A percentile compares a stretch with the other conserved stretches of the same genome.
Conservation (phyloP, 2,888 invertebrate species). For the Apodemia hepburni region DNA sequence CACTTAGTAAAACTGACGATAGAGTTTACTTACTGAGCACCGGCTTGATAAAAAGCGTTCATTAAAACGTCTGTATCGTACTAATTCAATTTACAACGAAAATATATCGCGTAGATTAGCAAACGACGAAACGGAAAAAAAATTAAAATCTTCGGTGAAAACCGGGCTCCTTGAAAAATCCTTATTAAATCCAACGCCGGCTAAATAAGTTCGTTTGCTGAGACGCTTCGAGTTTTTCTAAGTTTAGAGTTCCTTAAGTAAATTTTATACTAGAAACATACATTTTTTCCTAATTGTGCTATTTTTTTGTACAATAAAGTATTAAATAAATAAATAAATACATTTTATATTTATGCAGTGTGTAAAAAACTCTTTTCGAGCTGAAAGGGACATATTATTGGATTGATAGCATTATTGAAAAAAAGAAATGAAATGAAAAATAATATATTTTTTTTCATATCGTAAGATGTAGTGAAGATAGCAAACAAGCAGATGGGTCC, state of each 20-base stretch:
- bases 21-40: neutral
- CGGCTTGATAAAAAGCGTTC: neutral
- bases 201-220: constrained; percentile 77
- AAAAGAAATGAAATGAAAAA: no score
- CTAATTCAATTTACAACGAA: constrained; percentile 65
- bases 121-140: constrained; percentile 42
- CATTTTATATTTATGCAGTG: no score
- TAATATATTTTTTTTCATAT: no score
- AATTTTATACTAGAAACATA: neutral
- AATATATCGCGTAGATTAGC: constrained; percentile 64
- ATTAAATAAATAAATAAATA: no score
- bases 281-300: no score
- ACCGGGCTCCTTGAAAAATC: constrained; percentile 71
- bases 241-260: constrained; percentile 30
- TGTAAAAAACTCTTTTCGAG: no score
- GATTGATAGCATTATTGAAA: no score
- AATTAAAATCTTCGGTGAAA: constrained; percentile 61
- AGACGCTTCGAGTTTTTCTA: constrained; percentile 39
- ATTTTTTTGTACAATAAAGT: no score
- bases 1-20: no score
- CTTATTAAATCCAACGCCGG: constrained; percentile 73
- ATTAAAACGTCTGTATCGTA: constrained; percentile 52
- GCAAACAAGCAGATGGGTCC: no score
- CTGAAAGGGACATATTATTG: no score
- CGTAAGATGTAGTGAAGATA: no score